A percentile compares a stretch with the other conserved stretches of the same genome.
Conservation (phyloP, 2,888 invertebrate genomes). For the Sepiola atlantica region DNA sequence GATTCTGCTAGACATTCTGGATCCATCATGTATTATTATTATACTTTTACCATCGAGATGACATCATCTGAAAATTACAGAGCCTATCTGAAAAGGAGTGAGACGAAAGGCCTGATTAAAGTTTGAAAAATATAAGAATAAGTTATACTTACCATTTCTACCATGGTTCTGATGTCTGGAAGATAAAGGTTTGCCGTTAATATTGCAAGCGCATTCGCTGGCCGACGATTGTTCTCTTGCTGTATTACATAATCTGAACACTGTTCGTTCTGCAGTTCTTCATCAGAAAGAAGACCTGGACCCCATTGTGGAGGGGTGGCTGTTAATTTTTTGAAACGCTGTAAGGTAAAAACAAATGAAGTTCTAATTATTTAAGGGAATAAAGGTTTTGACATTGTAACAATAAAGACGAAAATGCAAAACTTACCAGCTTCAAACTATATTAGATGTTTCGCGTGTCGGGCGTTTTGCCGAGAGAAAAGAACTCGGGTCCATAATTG, state of each 20-base stretch:
- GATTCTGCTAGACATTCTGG: too few relatives aligned
- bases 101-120: too few relatives aligned
- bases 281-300: conserved; percentile 57
- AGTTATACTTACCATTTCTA: conserved; percentile 34
- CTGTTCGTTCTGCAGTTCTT: conserved; percentile 58
- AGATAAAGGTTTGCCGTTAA: conserved; percentile 67
- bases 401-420: too few relatives aligned
- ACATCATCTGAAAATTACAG: too few relatives aligned
- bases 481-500: too few relatives aligned
- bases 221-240: conserved; percentile 63
- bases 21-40: too few relatives aligned
- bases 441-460: too few relatives aligned
- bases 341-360: background rate
- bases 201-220: conserved; percentile 65
- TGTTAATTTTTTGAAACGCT: conserved; percentile 42
- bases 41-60: too few relatives aligned
- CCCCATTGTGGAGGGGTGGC: conserved; percentile 58
- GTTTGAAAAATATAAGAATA: too few relatives aligned
- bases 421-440: too few relatives aligned
- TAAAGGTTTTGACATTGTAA: background rate
- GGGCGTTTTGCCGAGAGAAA: too few relatives aligned
- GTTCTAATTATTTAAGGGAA: background rate
- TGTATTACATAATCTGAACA: conserved; percentile 67
- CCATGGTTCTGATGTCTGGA: conserved; percentile 58
- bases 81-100: too few relatives aligned